Evolutionary conservation across 2,797 vertebrate genomes (phyloP).

Genomic region (Microhierax caerulescens): DNA sequence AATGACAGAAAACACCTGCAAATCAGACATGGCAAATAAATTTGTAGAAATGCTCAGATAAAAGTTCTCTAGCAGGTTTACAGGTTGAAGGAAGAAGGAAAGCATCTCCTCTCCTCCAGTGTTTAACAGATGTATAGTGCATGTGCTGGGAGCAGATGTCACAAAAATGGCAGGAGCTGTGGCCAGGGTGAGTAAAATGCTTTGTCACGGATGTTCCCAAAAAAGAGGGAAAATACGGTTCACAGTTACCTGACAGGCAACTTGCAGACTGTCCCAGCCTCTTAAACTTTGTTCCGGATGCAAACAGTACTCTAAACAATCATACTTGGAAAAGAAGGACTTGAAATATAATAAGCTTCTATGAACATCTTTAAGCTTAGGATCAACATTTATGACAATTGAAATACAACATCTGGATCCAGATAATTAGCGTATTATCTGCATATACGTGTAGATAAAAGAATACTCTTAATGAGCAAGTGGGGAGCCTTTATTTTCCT

Average conservation of each 20-base stretch:
- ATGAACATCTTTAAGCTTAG: constrained; percentile 33
- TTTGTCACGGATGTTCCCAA: neutral
- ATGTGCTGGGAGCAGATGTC: neutral
- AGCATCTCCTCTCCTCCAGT: neutral
- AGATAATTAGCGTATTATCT: constrained; percentile 73
- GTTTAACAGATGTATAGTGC: neutral
- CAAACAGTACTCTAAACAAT: neutral
- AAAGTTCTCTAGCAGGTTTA: neutral
- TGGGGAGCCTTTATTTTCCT: neutral
- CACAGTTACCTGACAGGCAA: neutral
- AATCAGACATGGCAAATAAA: neutral
- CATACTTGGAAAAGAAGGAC: neutral
- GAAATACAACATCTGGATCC: constrained; percentile 72
- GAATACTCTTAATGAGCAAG: constrained; percentile 52
- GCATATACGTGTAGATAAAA: constrained; percentile 63
- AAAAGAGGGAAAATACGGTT: neutral
- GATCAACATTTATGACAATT: constrained; percentile 15
- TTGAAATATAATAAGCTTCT: constrained; percentile 30
- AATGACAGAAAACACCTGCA: neutral
- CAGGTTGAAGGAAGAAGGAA: neutral
- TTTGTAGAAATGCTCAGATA: neutral
- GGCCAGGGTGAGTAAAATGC: neutral
- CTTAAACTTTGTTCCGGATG: neutral
- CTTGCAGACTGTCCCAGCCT: neutral
- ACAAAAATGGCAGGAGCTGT: neutral